Conservation (phyloP, 2,888 invertebrate species). For the Drosophila ochracea region DNA sequence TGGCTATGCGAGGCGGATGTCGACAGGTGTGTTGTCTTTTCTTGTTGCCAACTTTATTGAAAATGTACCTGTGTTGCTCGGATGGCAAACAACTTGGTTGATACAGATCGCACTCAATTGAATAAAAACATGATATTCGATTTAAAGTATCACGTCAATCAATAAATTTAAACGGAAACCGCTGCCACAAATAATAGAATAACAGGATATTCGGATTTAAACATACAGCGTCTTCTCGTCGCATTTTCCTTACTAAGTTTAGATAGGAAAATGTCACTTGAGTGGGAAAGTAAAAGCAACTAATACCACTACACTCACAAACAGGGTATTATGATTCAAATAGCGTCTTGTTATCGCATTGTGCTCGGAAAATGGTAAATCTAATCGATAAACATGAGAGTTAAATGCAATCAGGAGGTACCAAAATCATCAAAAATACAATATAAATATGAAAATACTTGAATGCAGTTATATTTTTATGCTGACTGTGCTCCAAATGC, state of each 20-base stretch:
- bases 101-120: conserved; percentile 16
- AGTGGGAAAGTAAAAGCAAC: neutral
- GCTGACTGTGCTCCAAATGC: neutral
- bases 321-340: neutral
- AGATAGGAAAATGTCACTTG: neutral
- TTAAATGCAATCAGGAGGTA: neutral
- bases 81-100: conserved; percentile 10
- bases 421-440: neutral
- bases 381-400: neutral
- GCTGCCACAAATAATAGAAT: neutral
- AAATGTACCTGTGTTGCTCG: conserved; percentile 6
- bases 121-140: neutral
- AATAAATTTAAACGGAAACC: neutral
- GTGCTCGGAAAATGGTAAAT: neutral
- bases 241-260: neutral
- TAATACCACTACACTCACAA: neutral
- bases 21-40: conserved; percentile 11
- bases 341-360: neutral
- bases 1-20: neutral
- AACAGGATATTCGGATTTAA: neutral
- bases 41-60: conserved; percentile 19
- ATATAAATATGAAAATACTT: neutral
- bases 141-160: neutral
- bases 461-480: neutral
- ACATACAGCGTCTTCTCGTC: neutral